Evolutionary conservation across 2,888 invertebrate genomes (phyloP).

Genomic region (Acrobasis consociella): DNA sequence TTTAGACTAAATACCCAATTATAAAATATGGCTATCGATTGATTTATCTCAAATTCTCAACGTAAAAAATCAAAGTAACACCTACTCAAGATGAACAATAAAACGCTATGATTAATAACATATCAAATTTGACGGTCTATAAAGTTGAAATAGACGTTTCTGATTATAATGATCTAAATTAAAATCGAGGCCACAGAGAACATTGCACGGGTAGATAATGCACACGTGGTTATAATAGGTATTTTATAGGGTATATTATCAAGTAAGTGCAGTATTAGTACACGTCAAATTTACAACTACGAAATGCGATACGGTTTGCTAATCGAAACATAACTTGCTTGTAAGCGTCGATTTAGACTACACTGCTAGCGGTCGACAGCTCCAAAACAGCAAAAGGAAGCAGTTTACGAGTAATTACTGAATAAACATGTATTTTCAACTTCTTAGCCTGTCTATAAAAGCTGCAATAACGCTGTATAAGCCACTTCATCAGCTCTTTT

Average conservation of each 20-base stretch:
- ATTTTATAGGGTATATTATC: slow-evolving; percentile 6
- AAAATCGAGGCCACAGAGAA: slow-evolving; percentile 35
- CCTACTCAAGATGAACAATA: slow-evolving; percentile 39
- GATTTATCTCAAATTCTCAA: slow-evolving; percentile 27
- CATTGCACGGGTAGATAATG: slow-evolving; percentile 16
- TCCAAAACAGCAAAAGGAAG: too few species aligned
- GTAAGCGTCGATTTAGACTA: not conserved
- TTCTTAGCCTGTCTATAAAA: too few species aligned
- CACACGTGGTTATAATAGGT: slow-evolving; percentile 14
- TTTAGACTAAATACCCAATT: slow-evolving; percentile 6
- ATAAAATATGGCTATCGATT: slow-evolving; percentile 32
- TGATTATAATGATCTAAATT: slow-evolving; percentile 15
- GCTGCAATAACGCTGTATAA: too few species aligned
- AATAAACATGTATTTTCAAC: too few species aligned
- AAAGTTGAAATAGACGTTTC: slow-evolving; percentile 38
- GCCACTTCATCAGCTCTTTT: too few species aligned
- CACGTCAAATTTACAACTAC: not conserved
- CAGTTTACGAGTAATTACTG: too few species aligned
- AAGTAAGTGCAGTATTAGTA: not conserved
- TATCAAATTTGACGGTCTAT: slow-evolving; percentile 39
- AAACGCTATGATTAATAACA: slow-evolving; percentile 47
- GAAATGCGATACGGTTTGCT: not conserved
- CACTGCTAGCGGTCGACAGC: not conserved
- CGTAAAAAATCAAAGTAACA: slow-evolving; percentile 39
- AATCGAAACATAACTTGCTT: not conserved